Conservation (phyloP, 2,113 vertebrate species). For the Oceanites oceanicus region DNA sequence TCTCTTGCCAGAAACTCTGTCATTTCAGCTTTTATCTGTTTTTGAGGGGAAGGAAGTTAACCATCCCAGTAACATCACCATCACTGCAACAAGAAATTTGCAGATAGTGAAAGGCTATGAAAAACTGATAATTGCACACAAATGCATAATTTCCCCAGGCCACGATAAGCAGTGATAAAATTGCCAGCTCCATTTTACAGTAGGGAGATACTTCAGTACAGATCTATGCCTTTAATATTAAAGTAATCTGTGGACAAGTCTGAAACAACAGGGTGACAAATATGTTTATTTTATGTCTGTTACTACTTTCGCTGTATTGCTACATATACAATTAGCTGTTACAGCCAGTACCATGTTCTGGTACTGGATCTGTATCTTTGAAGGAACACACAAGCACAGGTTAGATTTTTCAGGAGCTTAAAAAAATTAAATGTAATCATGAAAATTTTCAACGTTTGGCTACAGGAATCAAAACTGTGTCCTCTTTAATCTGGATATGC, state of each 20-base stretch:
- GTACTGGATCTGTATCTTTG: not conserved
- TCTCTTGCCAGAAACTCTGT: conserved; percentile 38
- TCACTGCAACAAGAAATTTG: not conserved
- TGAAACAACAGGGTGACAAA: not conserved
- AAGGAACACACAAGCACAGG: not conserved
- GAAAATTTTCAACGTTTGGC: not conserved
- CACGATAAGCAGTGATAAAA: not conserved
- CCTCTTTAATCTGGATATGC: not conserved
- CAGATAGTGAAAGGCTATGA: not conserved
- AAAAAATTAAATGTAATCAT: not conserved
- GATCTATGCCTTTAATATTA: not conserved
- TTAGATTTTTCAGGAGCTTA: not conserved
- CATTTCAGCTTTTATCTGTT: conserved; percentile 30
- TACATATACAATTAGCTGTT: not conserved
- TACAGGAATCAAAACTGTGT: not conserved
- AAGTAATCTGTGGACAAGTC: not conserved
- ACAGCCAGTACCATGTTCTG: not conserved
- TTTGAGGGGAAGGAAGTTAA: conserved; percentile 13
- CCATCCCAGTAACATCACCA: not conserved
- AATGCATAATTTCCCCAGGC: not conserved
- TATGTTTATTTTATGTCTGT: not conserved
- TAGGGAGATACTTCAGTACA: not conserved
- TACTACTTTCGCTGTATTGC: not conserved
- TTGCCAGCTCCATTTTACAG: not conserved
- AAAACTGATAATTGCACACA: not conserved